Conservation (phyloP, 2,888 invertebrate species). For the Allacma fusca region DNA sequence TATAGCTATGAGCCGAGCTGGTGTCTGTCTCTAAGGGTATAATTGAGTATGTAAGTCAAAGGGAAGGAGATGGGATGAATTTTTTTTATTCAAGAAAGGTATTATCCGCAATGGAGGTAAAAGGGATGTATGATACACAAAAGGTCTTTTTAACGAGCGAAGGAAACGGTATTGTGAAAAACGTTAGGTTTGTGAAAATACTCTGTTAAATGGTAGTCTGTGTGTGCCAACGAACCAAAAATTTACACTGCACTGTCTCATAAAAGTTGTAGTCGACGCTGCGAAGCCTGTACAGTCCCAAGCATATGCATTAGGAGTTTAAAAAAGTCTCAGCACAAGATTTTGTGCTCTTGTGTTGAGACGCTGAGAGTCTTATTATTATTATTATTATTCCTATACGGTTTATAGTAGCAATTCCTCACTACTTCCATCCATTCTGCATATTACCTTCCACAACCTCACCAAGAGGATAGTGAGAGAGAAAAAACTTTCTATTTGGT, state of each 20-base stretch:
- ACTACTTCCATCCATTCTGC: no score
- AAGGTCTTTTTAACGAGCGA: conserved; percentile 12
- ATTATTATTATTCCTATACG: no score
- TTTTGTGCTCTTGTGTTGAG: no score
- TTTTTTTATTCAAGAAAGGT: no score
- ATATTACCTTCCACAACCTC: no score
- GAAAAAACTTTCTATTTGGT: conserved; percentile 18
- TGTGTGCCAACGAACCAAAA: conserved; percentile 17
- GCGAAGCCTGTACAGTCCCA: no score
- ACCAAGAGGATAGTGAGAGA: background rate
- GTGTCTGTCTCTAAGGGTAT: background rate
- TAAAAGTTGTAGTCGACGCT: conserved; percentile 18
- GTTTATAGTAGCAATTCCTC: no score
- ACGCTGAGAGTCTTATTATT: no score
- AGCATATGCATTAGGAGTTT: no score
- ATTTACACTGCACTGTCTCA: conserved; percentile 1
- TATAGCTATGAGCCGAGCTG: background rate
- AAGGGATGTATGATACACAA: background rate
- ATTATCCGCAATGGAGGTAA: no score
- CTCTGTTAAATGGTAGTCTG: conserved; percentile 1
- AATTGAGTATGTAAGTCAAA: background rate
- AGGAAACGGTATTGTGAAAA: conserved; percentile 24
- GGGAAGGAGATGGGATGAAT: no score
- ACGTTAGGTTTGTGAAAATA: conserved; percentile 20
- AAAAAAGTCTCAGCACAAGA: no score